These are phyloP conservation scores for Leucania comma DNA, from an alignment of 2,888 invertebrate genomes.

Conservation along the genomic window DNA sequence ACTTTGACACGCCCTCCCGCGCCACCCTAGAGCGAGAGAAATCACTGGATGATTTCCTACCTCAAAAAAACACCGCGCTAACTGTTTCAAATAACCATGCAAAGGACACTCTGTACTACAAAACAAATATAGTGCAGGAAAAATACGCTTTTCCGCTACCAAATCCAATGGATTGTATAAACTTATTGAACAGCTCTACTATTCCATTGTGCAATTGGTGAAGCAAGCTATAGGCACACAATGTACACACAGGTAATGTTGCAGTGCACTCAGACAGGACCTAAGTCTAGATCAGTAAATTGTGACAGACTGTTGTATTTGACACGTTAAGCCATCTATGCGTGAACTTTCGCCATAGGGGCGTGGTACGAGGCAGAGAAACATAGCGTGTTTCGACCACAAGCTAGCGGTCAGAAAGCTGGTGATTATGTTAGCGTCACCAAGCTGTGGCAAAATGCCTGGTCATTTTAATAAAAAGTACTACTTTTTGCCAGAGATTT, in stretches of 20 bases:
- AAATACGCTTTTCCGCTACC: neutral
- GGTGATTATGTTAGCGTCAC: neutral
- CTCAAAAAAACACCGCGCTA: no score
- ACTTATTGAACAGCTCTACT: neutral
- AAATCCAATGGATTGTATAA: neutral
- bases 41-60: no score
- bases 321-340: conserved; percentile 81
- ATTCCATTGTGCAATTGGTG: neutral
- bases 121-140: no score
- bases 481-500: no score
- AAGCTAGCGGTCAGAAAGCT: neutral
- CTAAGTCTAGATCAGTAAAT: conserved; percentile 45
- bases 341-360: conserved; percentile 73
- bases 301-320: conserved; percentile 66
- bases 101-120: no score
- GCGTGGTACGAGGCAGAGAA: conserved; percentile 23
- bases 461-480: no score
- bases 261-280: neutral
- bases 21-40: no score
- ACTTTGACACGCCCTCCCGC: no score
- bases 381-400: neutral
- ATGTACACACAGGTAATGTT: conserved; percentile 15
- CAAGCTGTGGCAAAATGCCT: no score
- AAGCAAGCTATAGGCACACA: conserved; percentile 11
- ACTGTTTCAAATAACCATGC: no score